Base-by-base conservation (phyloP, 2,113 vertebrate genomes). In the Trochalopteron elliotii region DNA sequence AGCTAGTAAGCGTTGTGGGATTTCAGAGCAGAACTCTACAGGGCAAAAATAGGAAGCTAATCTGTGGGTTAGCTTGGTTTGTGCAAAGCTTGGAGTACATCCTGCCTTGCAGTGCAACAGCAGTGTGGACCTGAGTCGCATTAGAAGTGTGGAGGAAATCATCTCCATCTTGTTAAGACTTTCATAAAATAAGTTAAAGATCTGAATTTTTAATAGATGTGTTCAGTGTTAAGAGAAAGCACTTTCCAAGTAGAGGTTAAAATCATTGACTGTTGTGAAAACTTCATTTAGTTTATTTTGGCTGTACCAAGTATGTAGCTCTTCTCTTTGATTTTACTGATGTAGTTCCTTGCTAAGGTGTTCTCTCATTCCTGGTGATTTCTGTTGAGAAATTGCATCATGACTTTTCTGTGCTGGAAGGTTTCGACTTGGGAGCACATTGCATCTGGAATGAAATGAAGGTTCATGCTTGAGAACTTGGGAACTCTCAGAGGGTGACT, bases 51-150 rank as follows among this genome's bases (percentile, higher is more conserved):
- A 61, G 75, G 84, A 82, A 94, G 87, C 57, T 87, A 53, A 2
- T 74, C 55, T 83, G 14, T 47, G 31, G 18, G 45, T 31, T 69
- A 13, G 67, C 33, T 52, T 17, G 6, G 44, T 55, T 50, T 83
- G 35, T 57, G 96, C 82, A 55, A 94, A 93, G 63, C 87, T 77
- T 60, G 65, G 88, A 93, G 90, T 39, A 40, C 59, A 61, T 40
- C 83, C 74, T 56, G 71, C 49, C 75, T 86, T 71, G 83, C 68
- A 84, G 76, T 91, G 11, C 31, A 21, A 4, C 15, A 30, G 44
- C 22, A 14, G 4, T 5, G 4, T 39, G 70, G 70, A 23, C 39
- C 35, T 65, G 40, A n/a, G 27, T 56, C 31, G 4, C 2, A 0
- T 45, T 42, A 65, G 28, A 59, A 30, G 24, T 5, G 31, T 31